Base-by-base conservation (phyloP, 92 coral and sea anemone species). In the Bergia sp. region DNA sequence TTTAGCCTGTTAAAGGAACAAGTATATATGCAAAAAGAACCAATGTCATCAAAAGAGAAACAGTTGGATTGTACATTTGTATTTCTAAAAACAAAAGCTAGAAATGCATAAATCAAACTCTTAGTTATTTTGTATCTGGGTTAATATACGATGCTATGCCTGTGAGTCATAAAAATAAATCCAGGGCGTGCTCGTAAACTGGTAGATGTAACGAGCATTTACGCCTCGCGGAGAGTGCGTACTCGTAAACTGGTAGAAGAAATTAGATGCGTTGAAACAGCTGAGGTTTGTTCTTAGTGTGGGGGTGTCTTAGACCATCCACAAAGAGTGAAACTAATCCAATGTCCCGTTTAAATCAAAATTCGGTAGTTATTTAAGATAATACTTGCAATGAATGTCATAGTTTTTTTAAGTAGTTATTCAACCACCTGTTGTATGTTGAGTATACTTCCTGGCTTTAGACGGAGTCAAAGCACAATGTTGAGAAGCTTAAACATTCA, bases 371-470 rank as follows among this genome's bases (percentile, higher is more conserved):
- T 76, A 76, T 42, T 41, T 16, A 76, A 39, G 43, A 18, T 74
- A 74, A 39, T 76, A 50, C 50, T 20, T 18, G 50, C 37, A 44
- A 41, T 41, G 50, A 29, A 76, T 7, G 45, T 23, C 53, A 41
- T 12, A 40, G 21, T 12, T 37, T 37, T 11, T 73, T 53, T 53
- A 53, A 53, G 58, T 10, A 53, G 69, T 23, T 4, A 18, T 41
- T 74, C 79, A 44, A 41, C 50, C 79, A 76, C 79, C 79, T 76
- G 79, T 76, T 76, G 13, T 10, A 3, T 11, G 12, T 73, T 73
- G 77, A 37, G 20, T 39, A 11, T 41, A 4, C 37, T 73, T 13
- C 44, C 45, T 38, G 76, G 76, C 76, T 71, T 71, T 21, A 23
- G 37, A 37, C 38, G 41, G 37, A 73, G 20, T 73, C 36, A 76